Evolutionary conservation across 1,140 invertebrate species (phyloP).

Genomic region (Apis dorsata): DNA sequence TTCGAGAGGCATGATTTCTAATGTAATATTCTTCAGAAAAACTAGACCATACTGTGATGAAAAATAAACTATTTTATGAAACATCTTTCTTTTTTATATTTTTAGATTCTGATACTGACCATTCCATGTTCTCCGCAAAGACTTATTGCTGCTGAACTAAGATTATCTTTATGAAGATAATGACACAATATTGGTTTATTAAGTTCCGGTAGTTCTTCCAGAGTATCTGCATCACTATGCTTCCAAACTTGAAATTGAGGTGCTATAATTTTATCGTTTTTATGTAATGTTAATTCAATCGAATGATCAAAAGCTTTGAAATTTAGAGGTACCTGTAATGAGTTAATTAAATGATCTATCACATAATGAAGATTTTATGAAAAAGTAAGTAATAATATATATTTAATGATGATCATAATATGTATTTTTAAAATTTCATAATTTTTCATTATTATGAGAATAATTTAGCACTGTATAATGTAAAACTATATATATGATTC

Average conservation of each 20-base stretch:
- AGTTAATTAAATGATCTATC: neutral
- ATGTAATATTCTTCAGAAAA: constrained; percentile 83
- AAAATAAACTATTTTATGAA: neutral
- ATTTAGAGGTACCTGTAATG: constrained; percentile 71
- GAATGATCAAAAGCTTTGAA: constrained; percentile 72
- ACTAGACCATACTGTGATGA: constrained; percentile 82
- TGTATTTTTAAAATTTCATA: no score
- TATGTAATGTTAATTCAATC: constrained; percentile 76
- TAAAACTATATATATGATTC: no score
- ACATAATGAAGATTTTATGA: neutral
- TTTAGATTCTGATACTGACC: constrained; percentile 71
- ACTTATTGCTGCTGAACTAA: constrained; percentile 80
- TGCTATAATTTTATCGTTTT: constrained; percentile 78
- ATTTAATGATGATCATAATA: no score
- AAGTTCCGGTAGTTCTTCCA: constrained; percentile 63
- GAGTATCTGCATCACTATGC: constrained; percentile 64
- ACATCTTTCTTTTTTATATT: neutral
- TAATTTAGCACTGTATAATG: no score
- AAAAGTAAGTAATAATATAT: neutral
- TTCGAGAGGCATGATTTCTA: constrained; percentile 83
- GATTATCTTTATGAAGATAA: constrained; percentile 78
- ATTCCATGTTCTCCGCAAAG: constrained; percentile 77
- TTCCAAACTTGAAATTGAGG: constrained; percentile 79
- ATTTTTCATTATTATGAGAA: no score
- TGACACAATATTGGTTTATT: constrained; percentile 75